Evolutionary conservation across 2,113 vertebrate genomes (phyloP), one percentile per base, ranked within the genome.

Genomic region (Nannobrachium achirus): DNA sequence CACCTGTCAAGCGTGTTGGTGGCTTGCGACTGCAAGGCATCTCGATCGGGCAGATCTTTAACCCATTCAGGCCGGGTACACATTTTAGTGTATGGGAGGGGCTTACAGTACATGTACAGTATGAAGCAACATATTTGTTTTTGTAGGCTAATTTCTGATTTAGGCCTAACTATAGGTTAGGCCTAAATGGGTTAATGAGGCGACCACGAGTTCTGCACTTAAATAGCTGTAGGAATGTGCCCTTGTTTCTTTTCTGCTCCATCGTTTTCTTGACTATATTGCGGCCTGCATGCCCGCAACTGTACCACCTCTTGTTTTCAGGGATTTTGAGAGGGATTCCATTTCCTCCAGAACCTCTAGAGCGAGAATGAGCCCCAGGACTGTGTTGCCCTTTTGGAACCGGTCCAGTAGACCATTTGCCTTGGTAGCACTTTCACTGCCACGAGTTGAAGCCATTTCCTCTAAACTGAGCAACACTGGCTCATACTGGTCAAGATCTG

Each of bases 281-380:
- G 42, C 41, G 9, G 42, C 39, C 2, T 46, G 65, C 65, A 67
- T 48, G 11, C 65, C 65, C 33, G 39, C 18, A 13, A 67, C n/a
- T n/a, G 53, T 67, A n/a, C 33, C 18, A 11, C 10, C 46, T 48
- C 20, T n/a, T n/a, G 15, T 7, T 20, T 66, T 15, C 10, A 66
- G 16, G 33, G 39, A 38, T 15, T 13, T 10, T 25, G 44, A 55
- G 4, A 66, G 40, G 40, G n/a, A 20, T 39, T 66, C 51, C 16
- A 66, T 25, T 18, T 55, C 50, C 19, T 44, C 18, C 8, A 55
- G n/a, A n/a, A n/a, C n/a, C n/a, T n/a, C n/a, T n/a, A n/a, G 14
- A 8, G 51, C 50, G 7, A n/a, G 10, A 15, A 55, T 16, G 18
- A 66, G 63, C 20, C 63, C 63, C 18, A 66, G 63, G 14, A 66